These are phyloP conservation scores for Drosophila neocordata DNA, from an alignment of 1,140 invertebrate genomes.

Conservation along the genomic window DNA sequence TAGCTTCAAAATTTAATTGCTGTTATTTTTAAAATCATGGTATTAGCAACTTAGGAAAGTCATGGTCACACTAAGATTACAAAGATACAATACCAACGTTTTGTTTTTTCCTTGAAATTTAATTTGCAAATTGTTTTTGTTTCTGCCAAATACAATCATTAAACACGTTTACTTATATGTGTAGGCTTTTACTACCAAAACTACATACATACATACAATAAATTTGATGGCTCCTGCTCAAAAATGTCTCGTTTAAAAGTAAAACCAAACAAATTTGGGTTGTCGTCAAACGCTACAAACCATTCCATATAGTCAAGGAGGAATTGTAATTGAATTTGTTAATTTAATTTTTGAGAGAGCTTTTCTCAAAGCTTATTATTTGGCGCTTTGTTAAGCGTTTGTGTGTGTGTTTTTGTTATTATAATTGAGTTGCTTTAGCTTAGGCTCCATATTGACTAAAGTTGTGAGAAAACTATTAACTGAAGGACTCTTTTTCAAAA, in stretches of 20 bases:
- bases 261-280: constrained; percentile 45
- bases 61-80: not conserved
- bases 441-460: constrained; percentile 59
- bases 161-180: constrained; percentile 49
- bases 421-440: constrained; percentile 62
- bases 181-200: constrained; percentile 38
- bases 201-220: constrained; percentile 46
- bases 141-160: constrained; percentile 43
- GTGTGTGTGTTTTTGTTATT: constrained; percentile 38
- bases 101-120: constrained; percentile 29
- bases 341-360: constrained; percentile 37
- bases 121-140: constrained; percentile 46
- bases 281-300: constrained; percentile 36
- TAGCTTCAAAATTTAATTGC: too few relatives aligned
- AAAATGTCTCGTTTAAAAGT: constrained; percentile 29
- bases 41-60: not conserved
- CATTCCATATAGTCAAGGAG: constrained; percentile 24
- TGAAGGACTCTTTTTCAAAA: constrained; percentile 25
- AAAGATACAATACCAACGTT: not conserved
- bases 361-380: constrained; percentile 11
- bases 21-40: not conserved
- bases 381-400: not conserved
- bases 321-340: constrained; percentile 44
- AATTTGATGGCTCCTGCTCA: constrained; percentile 44
- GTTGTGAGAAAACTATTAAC: constrained; percentile 47